Evolutionary conservation across 2,113 vertebrate genomes (phyloP), one percentile per base, ranked within the genome.

Genomic region (Psophia crepitans): DNA sequence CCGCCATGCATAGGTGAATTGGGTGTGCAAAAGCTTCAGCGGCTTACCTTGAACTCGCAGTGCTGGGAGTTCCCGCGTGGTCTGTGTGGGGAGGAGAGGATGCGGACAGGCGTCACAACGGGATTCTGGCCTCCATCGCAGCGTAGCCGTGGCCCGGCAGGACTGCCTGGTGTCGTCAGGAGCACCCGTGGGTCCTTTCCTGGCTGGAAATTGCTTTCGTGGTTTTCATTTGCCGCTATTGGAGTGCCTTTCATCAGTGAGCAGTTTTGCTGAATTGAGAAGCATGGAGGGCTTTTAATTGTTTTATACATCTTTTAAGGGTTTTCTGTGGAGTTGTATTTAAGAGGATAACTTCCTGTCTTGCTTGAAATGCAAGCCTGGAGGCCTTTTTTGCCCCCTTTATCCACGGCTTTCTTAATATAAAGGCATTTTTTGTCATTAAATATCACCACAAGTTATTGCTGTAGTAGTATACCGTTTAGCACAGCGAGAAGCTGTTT

Each of bases 21-120:
- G 26, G 57, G 51, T 17, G 5, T 13, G 35, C 6, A 4, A 68
- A 75, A 71, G 33, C 54, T 61, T 60, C 33, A n/a, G 51, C 4
- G 11, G 20, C 54, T 33, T 30, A 0, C 33, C 84, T 32, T n/a
- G 35, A 68, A 10, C 21, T 70, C 0, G 0, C 7, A 27, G 54
- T 35, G 73, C 73, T 78, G 48, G 66, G 51, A 53, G 14, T 74
- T 61, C 30, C 23, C 1, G 2, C 5, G 0, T n/a, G 30, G 14
- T 49, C n/a, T 60, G n/a, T 3, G 4, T 28, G 41, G 13, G 71
- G 37, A 66, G 44, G 54, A 43, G 37, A 66, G 44, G 54, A 43
- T 2, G 7, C 1, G 3, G 53, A 24, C 8, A 37, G 71, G 54
- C 41, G 69, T 70, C 35, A 7, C 54, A 32, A 1, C 17, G n/a